Percentiles rank a stretch among this genome's conserved stretches.
Evolutionary conservation across 2,113 vertebrate genomes (phyloP).

Genomic region (Loxodonta africana): DNA sequence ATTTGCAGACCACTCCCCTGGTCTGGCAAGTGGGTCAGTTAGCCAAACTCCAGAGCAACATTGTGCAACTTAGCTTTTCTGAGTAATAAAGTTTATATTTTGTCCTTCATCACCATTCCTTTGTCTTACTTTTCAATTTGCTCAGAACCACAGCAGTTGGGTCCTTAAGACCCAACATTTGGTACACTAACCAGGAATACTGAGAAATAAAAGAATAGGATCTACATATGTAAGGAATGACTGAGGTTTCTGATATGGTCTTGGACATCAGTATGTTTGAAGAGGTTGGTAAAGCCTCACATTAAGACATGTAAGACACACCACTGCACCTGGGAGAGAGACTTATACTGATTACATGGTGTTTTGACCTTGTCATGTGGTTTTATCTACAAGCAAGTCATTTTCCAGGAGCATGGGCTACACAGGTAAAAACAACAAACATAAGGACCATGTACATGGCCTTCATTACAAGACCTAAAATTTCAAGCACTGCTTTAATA

Average conservation of each 20-base stretch:
- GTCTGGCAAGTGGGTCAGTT: neutral
- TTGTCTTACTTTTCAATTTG: conserved; percentile 18
- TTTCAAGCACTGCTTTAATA: too few relatives aligned
- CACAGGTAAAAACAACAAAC: neutral
- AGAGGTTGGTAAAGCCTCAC: neutral
- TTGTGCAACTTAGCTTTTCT: neutral
- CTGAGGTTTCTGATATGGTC: neutral
- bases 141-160: neutral
- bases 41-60: neutral
- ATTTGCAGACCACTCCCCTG: neutral
- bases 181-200: neutral
- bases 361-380: neutral
- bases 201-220: neutral
- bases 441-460: neutral
- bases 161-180: neutral
- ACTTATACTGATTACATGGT: neutral
- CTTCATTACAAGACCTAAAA: neutral
- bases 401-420: neutral
- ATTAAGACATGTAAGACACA: conserved; percentile 11
- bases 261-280: neutral
- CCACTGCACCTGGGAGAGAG: neutral
- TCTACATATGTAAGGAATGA: neutral
- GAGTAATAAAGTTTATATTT: neutral
- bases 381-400: neutral
- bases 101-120: neutral